Conservation (phyloP, 2,888 invertebrate genomes). For the Drosophila neutralis region DNA sequence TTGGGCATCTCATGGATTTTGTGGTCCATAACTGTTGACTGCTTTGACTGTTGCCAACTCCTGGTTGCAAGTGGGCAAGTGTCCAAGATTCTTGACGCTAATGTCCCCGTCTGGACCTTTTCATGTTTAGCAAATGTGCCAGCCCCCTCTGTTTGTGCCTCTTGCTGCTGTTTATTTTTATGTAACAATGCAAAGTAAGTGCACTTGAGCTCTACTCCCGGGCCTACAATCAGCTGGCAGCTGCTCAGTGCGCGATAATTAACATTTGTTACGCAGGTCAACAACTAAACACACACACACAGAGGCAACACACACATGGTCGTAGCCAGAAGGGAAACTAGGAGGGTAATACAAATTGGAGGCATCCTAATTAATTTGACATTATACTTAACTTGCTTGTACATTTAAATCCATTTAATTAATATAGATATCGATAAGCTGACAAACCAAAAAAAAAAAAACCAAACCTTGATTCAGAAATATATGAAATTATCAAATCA, state of each 20-base stretch:
- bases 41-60: conserved; percentile 34
- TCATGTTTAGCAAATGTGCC: conserved; percentile 19
- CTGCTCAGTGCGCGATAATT: conserved; percentile 59
- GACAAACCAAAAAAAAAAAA: too few species aligned
- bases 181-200: conserved; percentile 77
- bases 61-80: conserved; percentile 58
- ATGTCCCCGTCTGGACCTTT: conserved; percentile 66
- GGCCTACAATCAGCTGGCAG: conserved; percentile 63
- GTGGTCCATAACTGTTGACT: conserved; percentile 66
- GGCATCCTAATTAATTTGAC: not conserved
- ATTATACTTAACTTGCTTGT: not conserved
- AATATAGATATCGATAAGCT: not conserved
- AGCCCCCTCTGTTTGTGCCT: conserved; percentile 6
- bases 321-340: not conserved
- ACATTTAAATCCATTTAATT: not conserved
- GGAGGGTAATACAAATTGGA: not conserved
- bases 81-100: conserved; percentile 64
- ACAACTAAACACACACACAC: conserved; percentile 31
- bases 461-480: too few species aligned
- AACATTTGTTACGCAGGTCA: conserved; percentile 66
- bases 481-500: too few species aligned
- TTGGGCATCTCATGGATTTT: conserved; percentile 40
- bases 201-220: conserved; percentile 65
- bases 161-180: conserved; percentile 68
- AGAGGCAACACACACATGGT: not conserved